Conservation (phyloP, 1,140 invertebrate genomes). For the Drosophila parabipectinata region DNA sequence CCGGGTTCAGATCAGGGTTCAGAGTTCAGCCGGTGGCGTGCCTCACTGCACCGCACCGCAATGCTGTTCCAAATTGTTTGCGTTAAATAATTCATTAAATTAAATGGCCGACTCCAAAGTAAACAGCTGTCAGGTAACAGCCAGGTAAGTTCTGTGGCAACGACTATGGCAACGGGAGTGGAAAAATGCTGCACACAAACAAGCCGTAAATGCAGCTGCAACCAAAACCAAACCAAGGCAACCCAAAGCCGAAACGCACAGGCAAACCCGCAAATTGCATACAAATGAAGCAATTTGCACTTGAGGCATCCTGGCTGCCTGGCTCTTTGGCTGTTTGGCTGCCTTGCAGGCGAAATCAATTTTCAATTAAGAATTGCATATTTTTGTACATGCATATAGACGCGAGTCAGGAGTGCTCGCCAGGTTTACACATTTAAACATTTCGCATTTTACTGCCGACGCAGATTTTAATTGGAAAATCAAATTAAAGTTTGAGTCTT, state of each 20-base stretch:
- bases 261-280: slow-evolving; percentile 58
- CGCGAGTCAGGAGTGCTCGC: slow-evolving; percentile 5
- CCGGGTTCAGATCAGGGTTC: background rate
- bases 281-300: slow-evolving; percentile 73
- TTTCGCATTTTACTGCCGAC: slow-evolving; percentile 37
- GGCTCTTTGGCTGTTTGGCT: background rate
- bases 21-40: background rate
- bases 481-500: slow-evolving; percentile 62
- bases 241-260: slow-evolving; percentile 44
- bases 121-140: slow-evolving; percentile 43
- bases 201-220: slow-evolving; percentile 36
- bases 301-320: slow-evolving; percentile 21
- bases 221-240: slow-evolving; percentile 35
- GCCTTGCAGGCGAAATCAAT: slow-evolving; percentile 48
- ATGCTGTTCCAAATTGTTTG: slow-evolving; percentile 32
- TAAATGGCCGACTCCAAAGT: slow-evolving; percentile 30
- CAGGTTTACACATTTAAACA: slow-evolving; percentile 44
- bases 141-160: slow-evolving; percentile 14
- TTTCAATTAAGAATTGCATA: slow-evolving; percentile 72
- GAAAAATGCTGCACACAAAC: slow-evolving; percentile 46
- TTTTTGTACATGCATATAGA: slow-evolving; percentile 47
- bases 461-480: slow-evolving; percentile 58
- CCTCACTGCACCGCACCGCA: background rate
- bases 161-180: slow-evolving; percentile 1
- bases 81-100: slow-evolving; percentile 56